Percentiles rank a stretch among this genome's conserved stretches.
These are phyloP conservation scores for Zaprionus obscuricornis DNA, from an alignment of 2,888 invertebrate genomes.

Conservation along the genomic window DNA sequence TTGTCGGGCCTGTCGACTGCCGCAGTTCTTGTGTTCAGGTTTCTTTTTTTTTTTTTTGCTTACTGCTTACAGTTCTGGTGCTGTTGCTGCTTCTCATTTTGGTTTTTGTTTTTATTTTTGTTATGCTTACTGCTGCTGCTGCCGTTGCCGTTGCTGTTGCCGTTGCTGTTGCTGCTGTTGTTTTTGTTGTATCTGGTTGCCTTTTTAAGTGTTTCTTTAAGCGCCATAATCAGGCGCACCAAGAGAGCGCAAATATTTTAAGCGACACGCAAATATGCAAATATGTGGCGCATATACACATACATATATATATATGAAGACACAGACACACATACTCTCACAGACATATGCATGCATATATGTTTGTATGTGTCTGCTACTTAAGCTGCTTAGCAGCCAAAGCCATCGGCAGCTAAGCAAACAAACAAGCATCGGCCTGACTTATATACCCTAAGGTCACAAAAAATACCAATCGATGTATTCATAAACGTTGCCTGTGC, in stretches of 20 bases:
- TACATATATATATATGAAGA: constrained; percentile 31
- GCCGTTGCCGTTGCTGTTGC: background rate
- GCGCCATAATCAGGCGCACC: constrained; percentile 79
- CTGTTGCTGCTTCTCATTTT: constrained; percentile 16
- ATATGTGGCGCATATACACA: constrained; percentile 44
- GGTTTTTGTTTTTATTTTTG: constrained; percentile 10
- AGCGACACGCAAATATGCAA: constrained; percentile 78
- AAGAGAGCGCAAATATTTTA: constrained; percentile 59
- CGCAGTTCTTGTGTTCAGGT: constrained; percentile 2
- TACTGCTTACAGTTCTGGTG: constrained; percentile 22
- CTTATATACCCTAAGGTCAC: constrained; percentile 50
- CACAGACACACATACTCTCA: constrained; percentile 29
- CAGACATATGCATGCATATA: constrained; percentile 11
- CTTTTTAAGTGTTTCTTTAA: constrained; percentile 77
- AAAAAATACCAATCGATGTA: constrained; percentile 17
- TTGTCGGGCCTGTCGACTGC: constrained; percentile 51
- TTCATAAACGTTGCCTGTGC: constrained; percentile 29
- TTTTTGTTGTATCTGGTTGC: constrained; percentile 42
- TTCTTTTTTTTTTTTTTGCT: background rate
- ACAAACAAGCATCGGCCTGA: constrained; percentile 50
- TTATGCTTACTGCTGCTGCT: constrained; percentile 3
- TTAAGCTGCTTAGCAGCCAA: constrained; percentile 73
- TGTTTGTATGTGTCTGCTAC: constrained; percentile 40
- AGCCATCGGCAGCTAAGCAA: constrained; percentile 62
- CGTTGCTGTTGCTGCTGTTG: constrained; percentile 9